Evolutionary conservation across 2,113 vertebrate species (phyloP).

Genomic region (Ceyx cyanopectus): DNA sequence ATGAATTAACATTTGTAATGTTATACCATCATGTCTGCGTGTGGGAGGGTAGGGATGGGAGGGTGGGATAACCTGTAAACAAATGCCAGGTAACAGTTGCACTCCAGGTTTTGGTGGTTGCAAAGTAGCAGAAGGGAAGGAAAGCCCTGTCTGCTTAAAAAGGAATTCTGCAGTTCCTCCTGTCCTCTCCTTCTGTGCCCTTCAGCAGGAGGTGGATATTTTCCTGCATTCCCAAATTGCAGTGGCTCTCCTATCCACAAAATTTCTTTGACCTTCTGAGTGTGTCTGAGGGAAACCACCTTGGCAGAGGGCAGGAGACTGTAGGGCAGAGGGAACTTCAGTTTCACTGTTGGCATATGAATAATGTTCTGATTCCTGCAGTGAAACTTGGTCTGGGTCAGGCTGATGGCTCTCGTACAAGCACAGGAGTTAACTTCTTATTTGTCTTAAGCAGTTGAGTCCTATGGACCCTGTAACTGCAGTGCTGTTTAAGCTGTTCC

Average conservation of each 20-base stretch:
- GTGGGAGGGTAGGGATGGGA: not conserved
- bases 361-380: not conserved
- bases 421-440: not conserved
- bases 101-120: not conserved
- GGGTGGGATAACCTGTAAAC: conserved; percentile 44
- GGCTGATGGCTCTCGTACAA: rapidly evolving
- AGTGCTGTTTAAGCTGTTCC: not conserved
- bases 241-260: rapidly evolving
- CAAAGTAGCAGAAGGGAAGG: not conserved
- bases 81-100: conserved; percentile 12
- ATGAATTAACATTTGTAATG: conserved; percentile 53
- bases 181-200: not conserved
- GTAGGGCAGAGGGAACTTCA: not conserved
- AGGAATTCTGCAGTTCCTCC: not conserved
- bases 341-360: not conserved
- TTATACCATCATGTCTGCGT: not conserved
- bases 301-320: not conserved
- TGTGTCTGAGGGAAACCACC: not conserved
- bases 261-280: not conserved
- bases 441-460: not conserved
- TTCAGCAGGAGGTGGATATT: not conserved
- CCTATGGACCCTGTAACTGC: not conserved
- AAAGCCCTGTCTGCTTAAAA: not conserved
- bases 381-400: not conserved
- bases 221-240: not conserved